These are phyloP conservation scores for Hedychridium roseum DNA, from an alignment of 2,888 invertebrate species.

Conservation along the genomic window DNA sequence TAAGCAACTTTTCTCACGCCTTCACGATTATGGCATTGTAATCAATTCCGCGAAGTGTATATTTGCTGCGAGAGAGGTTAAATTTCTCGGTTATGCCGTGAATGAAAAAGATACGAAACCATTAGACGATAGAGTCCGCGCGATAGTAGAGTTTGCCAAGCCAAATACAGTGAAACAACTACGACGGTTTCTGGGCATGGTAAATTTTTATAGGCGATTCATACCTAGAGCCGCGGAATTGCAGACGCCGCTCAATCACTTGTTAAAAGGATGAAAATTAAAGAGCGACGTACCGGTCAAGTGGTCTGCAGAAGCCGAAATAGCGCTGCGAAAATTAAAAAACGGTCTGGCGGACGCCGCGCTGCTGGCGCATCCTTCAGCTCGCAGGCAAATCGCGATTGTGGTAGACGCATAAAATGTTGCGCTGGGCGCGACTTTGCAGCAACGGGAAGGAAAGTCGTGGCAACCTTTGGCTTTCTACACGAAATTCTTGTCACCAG, in stretches of 20 bases:
- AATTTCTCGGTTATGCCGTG: slow-evolving; percentile 43
- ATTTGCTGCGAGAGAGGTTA: slow-evolving; percentile 34
- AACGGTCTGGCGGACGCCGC: slow-evolving; percentile 11
- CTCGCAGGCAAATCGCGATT: slow-evolving; percentile 17
- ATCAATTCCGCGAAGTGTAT: slow-evolving; percentile 49
- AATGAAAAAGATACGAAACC: slow-evolving; percentile 43
- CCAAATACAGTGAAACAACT: slow-evolving; percentile 46
- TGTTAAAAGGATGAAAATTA: slow-evolving; percentile 28
- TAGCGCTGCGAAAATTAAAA: slow-evolving; percentile 21
- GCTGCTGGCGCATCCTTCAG: slow-evolving; percentile 20
- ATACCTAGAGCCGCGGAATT: slow-evolving; percentile 44
- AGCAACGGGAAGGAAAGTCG: slow-evolving; percentile 3
- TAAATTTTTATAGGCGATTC: slow-evolving; percentile 49
- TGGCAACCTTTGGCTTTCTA: slow-evolving; percentile 23
- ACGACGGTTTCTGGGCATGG: slow-evolving; percentile 48
- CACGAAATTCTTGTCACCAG: slow-evolving; percentile 9
- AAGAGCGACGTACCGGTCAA: not conserved
- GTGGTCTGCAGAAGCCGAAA: slow-evolving; percentile 16
- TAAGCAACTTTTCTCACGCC: slow-evolving; percentile 16
- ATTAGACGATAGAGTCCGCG: slow-evolving; percentile 44
- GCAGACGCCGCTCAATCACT: slow-evolving; percentile 5
- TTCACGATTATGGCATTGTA: slow-evolving; percentile 19
- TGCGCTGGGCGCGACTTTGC: slow-evolving; percentile 18
- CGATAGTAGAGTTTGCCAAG: slow-evolving; percentile 35
- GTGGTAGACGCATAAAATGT: slow-evolving; percentile 23